phyloP scores from a whole-genome alignment of 2,888 invertebrate genomes.

The Chrysotoxum bicinctum region DNA sequence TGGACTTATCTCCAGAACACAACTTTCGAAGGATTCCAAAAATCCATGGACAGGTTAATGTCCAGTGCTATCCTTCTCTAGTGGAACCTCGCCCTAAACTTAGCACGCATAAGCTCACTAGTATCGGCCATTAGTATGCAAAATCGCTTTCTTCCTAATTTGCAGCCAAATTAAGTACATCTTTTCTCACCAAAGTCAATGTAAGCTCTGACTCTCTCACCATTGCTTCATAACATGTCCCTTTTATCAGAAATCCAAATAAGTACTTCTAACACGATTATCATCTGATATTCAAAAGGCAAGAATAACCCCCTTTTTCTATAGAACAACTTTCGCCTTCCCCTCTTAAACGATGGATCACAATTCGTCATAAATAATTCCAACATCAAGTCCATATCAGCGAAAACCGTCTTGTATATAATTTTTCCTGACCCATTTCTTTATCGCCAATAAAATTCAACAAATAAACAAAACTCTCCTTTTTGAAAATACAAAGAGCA shows the following conservation, averaged over 20 bases:
- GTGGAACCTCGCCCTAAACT: no score
- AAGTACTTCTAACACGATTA: neutral
- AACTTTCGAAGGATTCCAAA: no score
- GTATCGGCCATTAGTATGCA: no score
- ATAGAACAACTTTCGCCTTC: neutral
- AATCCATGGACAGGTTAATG: no score
- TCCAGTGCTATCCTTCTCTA: no score
- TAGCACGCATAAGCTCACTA: no score
- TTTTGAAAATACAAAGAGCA: neutral
- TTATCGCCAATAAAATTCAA: constrained; percentile 65
- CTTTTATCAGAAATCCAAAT: neutral
- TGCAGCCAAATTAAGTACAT: neutral
- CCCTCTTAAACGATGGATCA: constrained; percentile 13
- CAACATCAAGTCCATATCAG: constrained; percentile 38
- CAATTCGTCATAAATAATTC: constrained; percentile 58
- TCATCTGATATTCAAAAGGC: neutral
- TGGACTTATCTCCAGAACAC: no score
- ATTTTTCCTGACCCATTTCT: constrained; percentile 68
- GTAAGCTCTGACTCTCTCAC: neutral
- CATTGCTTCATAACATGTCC: neutral
- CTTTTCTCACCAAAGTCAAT: neutral
- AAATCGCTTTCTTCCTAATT: no score
- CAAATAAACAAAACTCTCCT: constrained; percentile 62
- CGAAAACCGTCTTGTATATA: constrained; percentile 11
- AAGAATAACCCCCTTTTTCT: neutral